Evolutionary conservation across 2,797 vertebrate species (phyloP).

Genomic region (Bufotes viridis): DNA sequence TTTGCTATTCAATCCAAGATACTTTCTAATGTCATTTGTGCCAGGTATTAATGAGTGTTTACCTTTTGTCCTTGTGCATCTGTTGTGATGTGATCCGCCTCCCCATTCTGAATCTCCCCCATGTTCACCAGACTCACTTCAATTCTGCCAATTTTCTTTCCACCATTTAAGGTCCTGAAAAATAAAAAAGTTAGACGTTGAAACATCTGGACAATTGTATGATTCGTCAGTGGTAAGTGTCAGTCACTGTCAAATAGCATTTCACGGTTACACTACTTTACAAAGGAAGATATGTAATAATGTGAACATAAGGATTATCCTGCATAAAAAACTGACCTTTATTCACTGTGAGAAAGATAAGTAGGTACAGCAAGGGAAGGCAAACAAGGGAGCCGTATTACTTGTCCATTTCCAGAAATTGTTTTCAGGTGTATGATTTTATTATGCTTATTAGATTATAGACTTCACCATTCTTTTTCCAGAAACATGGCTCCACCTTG

Average conservation of each 20-base stretch:
- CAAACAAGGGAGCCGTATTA: background rate
- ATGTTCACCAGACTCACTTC: conserved; percentile 92
- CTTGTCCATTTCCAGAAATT: background rate
- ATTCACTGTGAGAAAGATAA: background rate
- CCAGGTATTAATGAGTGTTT: conserved; percentile 35
- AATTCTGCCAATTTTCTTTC: conserved; percentile 86
- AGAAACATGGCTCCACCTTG: conserved; percentile 5
- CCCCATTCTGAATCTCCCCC: conserved; percentile 91
- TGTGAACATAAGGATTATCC: background rate
- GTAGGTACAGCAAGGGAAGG: background rate
- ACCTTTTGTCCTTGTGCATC: conserved; percentile 90
- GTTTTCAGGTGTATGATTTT: background rate
- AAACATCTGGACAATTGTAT: background rate
- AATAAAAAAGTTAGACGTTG: background rate
- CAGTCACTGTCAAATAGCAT: background rate
- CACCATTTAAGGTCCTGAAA: conserved; percentile 91
- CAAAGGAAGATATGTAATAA: background rate
- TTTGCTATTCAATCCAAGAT: background rate
- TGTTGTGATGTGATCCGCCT: conserved; percentile 83
- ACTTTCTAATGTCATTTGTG: background rate
- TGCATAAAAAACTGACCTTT: background rate
- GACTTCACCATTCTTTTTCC: background rate
- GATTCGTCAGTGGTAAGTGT: background rate
- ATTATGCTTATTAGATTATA: background rate
- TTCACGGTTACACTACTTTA: background rate